phyloP scores from a whole-genome alignment of 1,140 invertebrate species.

The Heliconius nattereri region DNA sequence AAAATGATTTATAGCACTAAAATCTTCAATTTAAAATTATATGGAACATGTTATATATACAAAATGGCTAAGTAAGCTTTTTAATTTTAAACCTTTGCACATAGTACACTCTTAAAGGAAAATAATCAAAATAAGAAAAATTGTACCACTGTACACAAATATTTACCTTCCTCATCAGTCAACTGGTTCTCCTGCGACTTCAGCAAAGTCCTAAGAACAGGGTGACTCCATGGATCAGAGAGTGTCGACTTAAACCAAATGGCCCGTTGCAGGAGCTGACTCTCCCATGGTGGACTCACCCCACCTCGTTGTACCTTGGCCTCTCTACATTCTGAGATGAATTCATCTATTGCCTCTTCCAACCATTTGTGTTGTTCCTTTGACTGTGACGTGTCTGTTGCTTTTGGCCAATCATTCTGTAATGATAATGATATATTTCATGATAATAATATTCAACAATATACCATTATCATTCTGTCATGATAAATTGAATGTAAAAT shows the following conservation, averaged over 20 bases:
- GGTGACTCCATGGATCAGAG: constrained; percentile 72
- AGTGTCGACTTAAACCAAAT: constrained; percentile 59
- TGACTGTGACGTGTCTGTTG: constrained; percentile 15
- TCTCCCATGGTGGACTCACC: constrained; percentile 53
- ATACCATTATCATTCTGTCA: constrained; percentile 68
- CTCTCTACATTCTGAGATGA: constrained; percentile 49
- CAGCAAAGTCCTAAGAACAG: constrained; percentile 64
- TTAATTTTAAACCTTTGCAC: no score
- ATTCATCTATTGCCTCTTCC: constrained; percentile 57
- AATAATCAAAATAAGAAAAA: background rate
- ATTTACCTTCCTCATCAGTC: constrained; percentile 59
- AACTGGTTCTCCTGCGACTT: constrained; percentile 49
- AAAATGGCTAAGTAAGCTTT: no score
- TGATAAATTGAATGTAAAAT: background rate
- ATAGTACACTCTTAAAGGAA: no score
- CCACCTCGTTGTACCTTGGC: constrained; percentile 41
- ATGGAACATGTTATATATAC: no score
- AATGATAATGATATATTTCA: constrained; percentile 1
- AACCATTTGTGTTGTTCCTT: constrained; percentile 55
- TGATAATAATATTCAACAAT: no score
- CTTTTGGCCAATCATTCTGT: constrained; percentile 69
- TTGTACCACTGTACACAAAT: background rate
- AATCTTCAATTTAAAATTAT: no score
- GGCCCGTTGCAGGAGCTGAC: constrained; percentile 50
- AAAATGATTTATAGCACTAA: no score